Base-by-base conservation (phyloP, 2,888 invertebrate species). In the Epinotia demarniana region DNA sequence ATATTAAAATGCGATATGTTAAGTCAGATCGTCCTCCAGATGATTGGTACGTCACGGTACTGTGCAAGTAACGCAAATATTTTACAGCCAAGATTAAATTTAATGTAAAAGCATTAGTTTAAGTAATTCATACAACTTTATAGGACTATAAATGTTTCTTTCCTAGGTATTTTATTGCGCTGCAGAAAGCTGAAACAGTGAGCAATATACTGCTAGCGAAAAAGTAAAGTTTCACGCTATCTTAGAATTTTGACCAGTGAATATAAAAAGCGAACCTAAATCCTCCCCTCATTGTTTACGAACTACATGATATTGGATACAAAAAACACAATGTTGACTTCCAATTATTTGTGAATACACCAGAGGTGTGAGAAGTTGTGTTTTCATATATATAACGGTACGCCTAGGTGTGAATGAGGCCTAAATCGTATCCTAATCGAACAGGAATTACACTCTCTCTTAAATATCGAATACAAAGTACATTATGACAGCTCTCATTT, bases 61-160 rank as follows among this genome's bases (percentile, higher is more conserved):
- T 19, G 23, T 49, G 43, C 68, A 68, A 58, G 19, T 39, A 57
- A n/a, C 11, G 23, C 68, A 58, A 19, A 5, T 2, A 66, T 66
- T 66, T 23, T 68, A 58, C 68, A 43, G 19, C 55, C 33, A 39
- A 43, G 16, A 58, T 58, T 58, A 68, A 43, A 57, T 57, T 68
- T 5, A 23, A 49, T 64, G n/a, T 46, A 18, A 9, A 27, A 60
- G 67, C 57, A 68, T 68, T 39, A 57, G 39, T 57, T 68, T 67
- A 23, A 53, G 53, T 53, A 5, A 18, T 53, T 53, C 27, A 18
- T 9, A 9, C 18, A 18, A 19, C 18, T 57, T 57, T 57, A 57
- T 57, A 19, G 19, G 57, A 3, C 11, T 19, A 3, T 57, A 57
- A 57, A 57, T 12, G 9, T 19, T 57, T 57, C 18, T 18, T n/a